A percentile compares a stretch with the other conserved stretches of the same genome.
Evolutionary conservation across 2,113 vertebrate genomes (phyloP).

Genomic region (Ploceus nigricollis): DNA sequence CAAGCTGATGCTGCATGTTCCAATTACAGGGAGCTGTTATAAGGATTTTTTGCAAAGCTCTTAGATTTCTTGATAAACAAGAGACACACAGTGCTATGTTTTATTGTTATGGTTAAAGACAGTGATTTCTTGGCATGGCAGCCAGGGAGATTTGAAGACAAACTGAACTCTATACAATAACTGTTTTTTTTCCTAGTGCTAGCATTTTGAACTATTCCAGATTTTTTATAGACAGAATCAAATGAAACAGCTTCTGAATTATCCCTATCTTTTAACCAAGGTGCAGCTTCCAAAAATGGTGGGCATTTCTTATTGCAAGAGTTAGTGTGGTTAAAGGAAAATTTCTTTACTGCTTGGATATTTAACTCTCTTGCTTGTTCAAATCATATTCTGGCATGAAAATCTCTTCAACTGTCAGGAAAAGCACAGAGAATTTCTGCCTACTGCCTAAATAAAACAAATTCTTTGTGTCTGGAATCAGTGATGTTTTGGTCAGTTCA

Average conservation of each 20-base stretch:
- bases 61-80: conserved; percentile 48
- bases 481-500: not conserved
- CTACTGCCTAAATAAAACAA: not conserved
- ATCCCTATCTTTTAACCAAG: not conserved
- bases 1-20: conserved; percentile 38
- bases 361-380: not conserved
- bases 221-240: not conserved
- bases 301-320: not conserved
- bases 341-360: not conserved
- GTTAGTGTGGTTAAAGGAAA: not conserved
- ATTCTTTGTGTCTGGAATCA: not conserved
- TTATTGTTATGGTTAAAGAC: conserved; percentile 35
- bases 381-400: not conserved
- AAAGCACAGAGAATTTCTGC: not conserved
- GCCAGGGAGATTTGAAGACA: not conserved
- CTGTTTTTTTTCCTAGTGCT: not conserved
- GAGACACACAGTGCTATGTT: not conserved
- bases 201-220: not conserved
- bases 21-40: conserved; percentile 43
- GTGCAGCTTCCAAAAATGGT: not conserved
- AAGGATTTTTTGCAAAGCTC: not conserved
- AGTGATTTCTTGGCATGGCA: conserved; percentile 16
- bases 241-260: not conserved
- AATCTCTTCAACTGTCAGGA: not conserved
- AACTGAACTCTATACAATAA: not conserved